phyloP scores from a whole-genome alignment of 2,113 vertebrate species.

The Notarius quadriscutis region DNA sequence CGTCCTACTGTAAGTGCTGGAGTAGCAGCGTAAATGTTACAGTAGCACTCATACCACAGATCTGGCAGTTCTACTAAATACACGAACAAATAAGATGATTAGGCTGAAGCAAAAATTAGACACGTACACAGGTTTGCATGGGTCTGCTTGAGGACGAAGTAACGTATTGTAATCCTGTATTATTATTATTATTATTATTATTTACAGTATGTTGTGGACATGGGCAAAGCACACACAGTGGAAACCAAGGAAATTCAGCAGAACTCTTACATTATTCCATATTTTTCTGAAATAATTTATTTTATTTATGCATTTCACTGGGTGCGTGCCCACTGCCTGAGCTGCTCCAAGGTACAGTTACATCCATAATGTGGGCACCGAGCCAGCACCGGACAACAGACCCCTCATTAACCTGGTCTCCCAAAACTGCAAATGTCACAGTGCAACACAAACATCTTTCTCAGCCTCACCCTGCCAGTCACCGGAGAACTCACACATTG shows the following conservation, averaged over 20 bases:
- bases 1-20: neutral
- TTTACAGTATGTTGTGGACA: neutral
- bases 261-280: neutral
- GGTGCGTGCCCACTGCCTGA: neutral
- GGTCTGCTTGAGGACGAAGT: neutral
- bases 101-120: neutral
- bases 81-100: neutral
- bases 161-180: neutral
- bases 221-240: neutral
- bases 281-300: neutral
- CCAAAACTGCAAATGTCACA: slow-evolving; percentile 53
- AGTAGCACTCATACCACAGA: neutral
- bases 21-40: neutral
- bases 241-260: neutral
- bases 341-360: slow-evolving; percentile 9
- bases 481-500: slow-evolving; percentile 24
- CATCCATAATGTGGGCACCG: slow-evolving; percentile 15
- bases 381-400: slow-evolving; percentile 53
- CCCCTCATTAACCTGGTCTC: slow-evolving; percentile 15
- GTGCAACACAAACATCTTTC: slow-evolving; percentile 39
- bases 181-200: too few relatives aligned
- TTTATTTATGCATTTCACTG: slow-evolving; percentile 49
- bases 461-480: slow-evolving; percentile 33
- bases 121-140: too few relatives aligned
- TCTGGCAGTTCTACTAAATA: neutral